Evolutionary conservation across 2,888 invertebrate genomes (phyloP), one percentile per base, ranked within the genome.

Genomic region (Ectropis crepuscularia): DNA sequence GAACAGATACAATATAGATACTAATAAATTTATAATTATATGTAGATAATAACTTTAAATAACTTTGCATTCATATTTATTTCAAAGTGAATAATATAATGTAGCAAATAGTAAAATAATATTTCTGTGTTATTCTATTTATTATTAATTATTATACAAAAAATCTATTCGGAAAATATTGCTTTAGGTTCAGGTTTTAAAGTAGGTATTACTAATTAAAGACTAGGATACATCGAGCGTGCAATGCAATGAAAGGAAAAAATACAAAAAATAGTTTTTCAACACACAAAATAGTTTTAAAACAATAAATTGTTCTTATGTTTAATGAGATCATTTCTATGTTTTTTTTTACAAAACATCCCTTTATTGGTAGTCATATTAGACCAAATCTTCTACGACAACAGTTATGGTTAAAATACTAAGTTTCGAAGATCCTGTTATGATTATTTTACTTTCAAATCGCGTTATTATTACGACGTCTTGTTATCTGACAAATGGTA

Each of bases 101-200:
- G 63, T 43, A 70, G 45, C 50, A 53, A 12, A 67, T 66, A 67
- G 50, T 48, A 63, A 54, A 63, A 55, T 58, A 54, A 53, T 2
- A 54, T 5, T 6, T 50, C 55, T 55, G 43, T 59, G 51, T 57
- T 61, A 64, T 0, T 58, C 37, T 58, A 51, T 38, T 39, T 41
- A 46, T 53, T 53, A 53, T 53, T 28, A 43, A 28, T 51, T 51
- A 51, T 63, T 69, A 70, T 78, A 76, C 71, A 75, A 79, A 80
- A 79, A 74, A 41, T 74, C 72, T 79, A 76, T 67, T 76, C 64
- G 65, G 75, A 80, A 81, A 81, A 81, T 82, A 85, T 84, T 84
- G 82, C 80, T 84, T 80, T 73, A 72, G 69, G 58, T 69, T 69
- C 69, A 65, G 64, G 63, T 57, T 63, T 61, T 48, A n/a, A 16